phyloP scores from a whole-genome alignment of 2,888 invertebrate species.

The Scrobipalpa costella region DNA sequence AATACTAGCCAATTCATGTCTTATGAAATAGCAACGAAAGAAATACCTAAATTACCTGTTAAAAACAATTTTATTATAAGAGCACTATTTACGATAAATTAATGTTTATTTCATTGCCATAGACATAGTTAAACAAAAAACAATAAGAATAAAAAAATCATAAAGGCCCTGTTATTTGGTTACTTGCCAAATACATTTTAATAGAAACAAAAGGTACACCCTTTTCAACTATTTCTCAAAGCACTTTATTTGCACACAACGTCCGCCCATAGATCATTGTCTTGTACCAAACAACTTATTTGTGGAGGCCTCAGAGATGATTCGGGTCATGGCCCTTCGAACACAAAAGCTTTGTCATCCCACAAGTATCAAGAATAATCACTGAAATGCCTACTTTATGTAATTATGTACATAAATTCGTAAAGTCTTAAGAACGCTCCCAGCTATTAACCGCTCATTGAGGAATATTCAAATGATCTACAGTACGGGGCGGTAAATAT shows the following conservation, averaged over 20 bases:
- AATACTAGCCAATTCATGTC: too few species aligned
- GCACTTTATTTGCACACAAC: background rate
- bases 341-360: slow-evolving; percentile 17
- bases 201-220: background rate
- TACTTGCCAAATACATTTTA: background rate
- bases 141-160: too few species aligned
- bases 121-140: too few species aligned
- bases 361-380: slow-evolving; percentile 13
- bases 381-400: slow-evolving; percentile 13
- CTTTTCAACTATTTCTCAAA: background rate
- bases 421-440: slow-evolving; percentile 3
- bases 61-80: too few species aligned
- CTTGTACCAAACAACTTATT: slow-evolving; percentile 1
- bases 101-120: too few species aligned
- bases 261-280: slow-evolving; percentile 11
- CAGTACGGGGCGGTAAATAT: too few species aligned
- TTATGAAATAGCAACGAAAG: too few species aligned
- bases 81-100: too few species aligned
- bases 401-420: background rate
- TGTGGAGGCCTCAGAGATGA: background rate
- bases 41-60: too few species aligned
- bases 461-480: background rate
- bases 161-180: too few species aligned
- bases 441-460: background rate
- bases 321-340: slow-evolving; percentile 13